Base-by-base conservation (phyloP, 2,797 vertebrate species). In the Cephalopachus bancanus region DNA sequence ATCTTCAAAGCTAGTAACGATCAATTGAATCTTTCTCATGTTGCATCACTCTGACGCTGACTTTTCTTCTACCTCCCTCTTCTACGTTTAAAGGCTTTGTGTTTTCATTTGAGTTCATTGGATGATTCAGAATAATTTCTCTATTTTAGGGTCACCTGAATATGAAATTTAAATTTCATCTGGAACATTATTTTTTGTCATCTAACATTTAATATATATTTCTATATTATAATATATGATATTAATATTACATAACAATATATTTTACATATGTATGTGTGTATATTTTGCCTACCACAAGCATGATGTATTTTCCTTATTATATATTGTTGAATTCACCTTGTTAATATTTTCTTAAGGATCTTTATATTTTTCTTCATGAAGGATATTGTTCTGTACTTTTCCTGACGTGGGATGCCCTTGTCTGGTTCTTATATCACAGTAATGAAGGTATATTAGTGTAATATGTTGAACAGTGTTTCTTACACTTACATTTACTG, bases 321-420 rank as follows among this genome's bases (percentile, higher is more conserved):
- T 44, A 80, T n/a, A 33, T 71, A 76, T 44, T 89, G 10, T 8
- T 86, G 30, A 11, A 72, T 94, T 81, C 33, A 78, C 14, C 64
- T 86, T 94, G 84, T 24, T 89, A 72, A 87, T n/a, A 93, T 78
- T 83, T 93, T 83, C 49, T 79, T 64, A 89, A 85, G 44, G 12
- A 28, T 80, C 76, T 91, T n/a, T 83, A 19, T 10, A 72, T 90
- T 44, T 93, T 60, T 78, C 30, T n/a, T 83, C 19, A 62, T 83
- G 81, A 74, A 28, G 20, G 22, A 79, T 71, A 76, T 84, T 84
- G 33, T 44, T 88, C 26, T 74, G 24, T 80, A 79, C 44, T 87
- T 89, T 92, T 89, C 37, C 87, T 93, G 57, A 69, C 64, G 75
- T 85, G 60, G 71, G 33, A 72, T 76, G 15, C 11, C 37, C 19